Conservation (phyloP, 2,797 vertebrate species). For the Dromococcyx pavoninus region DNA sequence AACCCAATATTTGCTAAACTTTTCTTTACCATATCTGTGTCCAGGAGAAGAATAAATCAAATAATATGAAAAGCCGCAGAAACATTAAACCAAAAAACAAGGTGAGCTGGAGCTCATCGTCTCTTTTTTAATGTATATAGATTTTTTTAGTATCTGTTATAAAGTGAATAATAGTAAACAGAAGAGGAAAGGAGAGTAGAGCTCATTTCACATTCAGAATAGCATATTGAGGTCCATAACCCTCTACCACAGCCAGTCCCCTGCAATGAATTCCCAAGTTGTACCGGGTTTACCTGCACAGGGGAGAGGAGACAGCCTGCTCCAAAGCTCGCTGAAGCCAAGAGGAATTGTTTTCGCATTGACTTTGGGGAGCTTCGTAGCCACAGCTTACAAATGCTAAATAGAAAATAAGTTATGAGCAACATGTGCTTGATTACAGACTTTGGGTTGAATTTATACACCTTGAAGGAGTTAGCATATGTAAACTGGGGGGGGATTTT, state of each 20-base stretch:
- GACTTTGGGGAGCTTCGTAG: background rate
- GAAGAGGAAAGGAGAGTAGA: constrained; percentile 14
- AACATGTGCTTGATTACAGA: background rate
- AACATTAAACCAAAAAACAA: constrained; percentile 86
- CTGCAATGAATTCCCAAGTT: background rate
- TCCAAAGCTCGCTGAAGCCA: background rate
- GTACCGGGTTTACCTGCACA: background rate
- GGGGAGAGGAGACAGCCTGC: background rate
- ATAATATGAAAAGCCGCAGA: constrained; percentile 84
- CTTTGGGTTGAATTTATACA: background rate
- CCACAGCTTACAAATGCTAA: background rate
- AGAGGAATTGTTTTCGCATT: background rate
- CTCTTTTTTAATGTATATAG: constrained; percentile 57
- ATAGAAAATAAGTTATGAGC: background rate
- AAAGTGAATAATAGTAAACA: constrained; percentile 43
- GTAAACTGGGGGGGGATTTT: background rate
- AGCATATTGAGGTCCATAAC: constrained; percentile 14
- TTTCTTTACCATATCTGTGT: constrained; percentile 64
- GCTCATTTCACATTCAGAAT: constrained; percentile 41
- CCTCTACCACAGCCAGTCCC: background rate
- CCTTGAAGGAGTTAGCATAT: background rate
- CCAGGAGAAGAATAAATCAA: constrained; percentile 86
- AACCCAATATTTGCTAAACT: constrained; percentile 50
- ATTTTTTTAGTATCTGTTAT: constrained; percentile 32
- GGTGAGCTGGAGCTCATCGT: constrained; percentile 77